Evolutionary conservation across 2,888 invertebrate species (phyloP), one percentile per base, ranked within the genome.

Genomic region (Ophion ventricosus): DNA sequence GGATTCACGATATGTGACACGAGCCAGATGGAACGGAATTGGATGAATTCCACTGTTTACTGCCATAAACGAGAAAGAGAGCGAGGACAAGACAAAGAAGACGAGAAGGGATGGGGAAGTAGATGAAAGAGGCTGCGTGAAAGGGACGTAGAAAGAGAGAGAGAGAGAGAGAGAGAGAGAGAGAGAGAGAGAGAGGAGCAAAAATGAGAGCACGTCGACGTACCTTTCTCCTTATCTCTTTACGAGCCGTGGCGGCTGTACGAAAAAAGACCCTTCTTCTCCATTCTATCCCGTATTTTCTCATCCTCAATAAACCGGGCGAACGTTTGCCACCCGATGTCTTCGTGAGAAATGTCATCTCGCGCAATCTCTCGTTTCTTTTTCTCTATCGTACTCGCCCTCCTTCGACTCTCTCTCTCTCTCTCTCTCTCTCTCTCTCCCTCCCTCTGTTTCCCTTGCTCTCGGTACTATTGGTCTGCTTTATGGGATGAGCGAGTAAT

Each of bases 1-100:
- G 69, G 49, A 70, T 73, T 82, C 72, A 74, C 80, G 79, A 80
- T 84, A 75, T 78, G 84, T 83, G 81, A 84, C 80, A 73, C 80
- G 82, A 83, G 86, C 83, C 85, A 85, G 85, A 87, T 86, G 85
- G 82, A 85, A 85, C 84, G 82, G 80, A 86, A 87, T 86, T 86
- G 86, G 85, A 87, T 78, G 79, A 85, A 85, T 86, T 85, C 86
- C 83, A 80, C 80, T 49, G 85, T 80, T 80, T 77, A 80, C 69
- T 59, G 75, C 81, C 63, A 85, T 86, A 86, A 87, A 82, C 75
- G 83, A 61, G 74, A 59, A 75, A 79, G 49, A 49, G 49, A 49
- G 49, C 49, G 49, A 49, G 14, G 17, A 1, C 49, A 70, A 64
- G 67, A 78, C 64, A 61, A 56, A 69, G 59, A 67, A 25, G 23